Evolutionary conservation across 2,888 invertebrate species (phyloP).

Genomic region (Reticulitermes lucifugus): DNA sequence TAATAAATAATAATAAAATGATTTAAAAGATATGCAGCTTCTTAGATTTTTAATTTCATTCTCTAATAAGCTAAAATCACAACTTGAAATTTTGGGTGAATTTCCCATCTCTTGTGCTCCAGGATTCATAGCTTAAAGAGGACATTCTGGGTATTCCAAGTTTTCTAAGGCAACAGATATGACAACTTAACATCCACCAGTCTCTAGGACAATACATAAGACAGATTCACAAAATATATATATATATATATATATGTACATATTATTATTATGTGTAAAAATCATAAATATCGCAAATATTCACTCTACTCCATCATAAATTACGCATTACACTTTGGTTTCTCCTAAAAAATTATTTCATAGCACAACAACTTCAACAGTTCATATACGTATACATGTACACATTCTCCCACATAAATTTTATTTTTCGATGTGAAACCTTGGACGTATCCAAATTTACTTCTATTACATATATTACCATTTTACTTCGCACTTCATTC

Average conservation of each 20-base stretch:
- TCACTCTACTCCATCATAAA: slow-evolving; percentile 26
- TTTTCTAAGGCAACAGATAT: slow-evolving; percentile 38
- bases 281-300: slow-evolving; percentile 35
- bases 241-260: not conserved
- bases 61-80: not conserved
- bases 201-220: slow-evolving; percentile 3
- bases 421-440: slow-evolving; percentile 32
- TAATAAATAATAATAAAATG: not conserved
- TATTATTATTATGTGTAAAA: slow-evolving; percentile 27
- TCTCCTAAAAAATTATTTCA: slow-evolving; percentile 8
- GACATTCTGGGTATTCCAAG: not conserved
- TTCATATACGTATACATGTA: not conserved
- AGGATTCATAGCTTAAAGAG: not conserved
- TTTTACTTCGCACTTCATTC: not conserved
- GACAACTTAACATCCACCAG: slow-evolving; percentile 28
- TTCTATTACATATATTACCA: not conserved
- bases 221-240: slow-evolving; percentile 41
- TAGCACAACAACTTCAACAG: not conserved
- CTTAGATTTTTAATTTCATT: not conserved
- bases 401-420: too few relatives aligned
- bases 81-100: not conserved
- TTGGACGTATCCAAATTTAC: slow-evolving; percentile 32
- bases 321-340: slow-evolving; percentile 27
- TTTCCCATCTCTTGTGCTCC: too few relatives aligned
- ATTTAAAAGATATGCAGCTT: not conserved